phyloP scores from a whole-genome alignment of 2,888 invertebrate species.

The Anarsia innoxiella region DNA sequence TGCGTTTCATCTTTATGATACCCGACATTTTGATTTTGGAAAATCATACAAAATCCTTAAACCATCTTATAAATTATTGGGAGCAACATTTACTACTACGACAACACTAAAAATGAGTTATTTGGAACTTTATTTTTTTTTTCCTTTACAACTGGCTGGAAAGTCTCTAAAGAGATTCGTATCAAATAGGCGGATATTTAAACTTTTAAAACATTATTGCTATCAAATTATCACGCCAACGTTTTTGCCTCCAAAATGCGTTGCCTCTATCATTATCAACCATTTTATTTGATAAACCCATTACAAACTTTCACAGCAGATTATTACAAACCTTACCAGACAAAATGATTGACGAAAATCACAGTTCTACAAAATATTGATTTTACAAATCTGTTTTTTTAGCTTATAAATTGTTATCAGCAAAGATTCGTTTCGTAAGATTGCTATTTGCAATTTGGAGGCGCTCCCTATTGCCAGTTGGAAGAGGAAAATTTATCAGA shows the following conservation, averaged over 20 bases:
- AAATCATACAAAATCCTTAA: slow-evolving; percentile 44
- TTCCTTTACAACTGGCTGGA: background rate
- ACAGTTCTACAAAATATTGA: no score
- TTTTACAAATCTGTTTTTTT: background rate
- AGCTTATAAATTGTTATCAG: background rate
- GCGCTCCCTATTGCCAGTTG: slow-evolving; percentile 4
- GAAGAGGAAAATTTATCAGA: slow-evolving; percentile 24
- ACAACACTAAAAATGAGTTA: slow-evolving; percentile 49
- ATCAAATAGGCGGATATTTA: no score
- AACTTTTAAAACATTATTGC: no score
- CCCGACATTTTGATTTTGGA: slow-evolving; percentile 30
- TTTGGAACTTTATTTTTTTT: slow-evolving; percentile 1
- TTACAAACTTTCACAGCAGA: no score
- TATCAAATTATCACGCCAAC: background rate
- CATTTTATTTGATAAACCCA: no score
- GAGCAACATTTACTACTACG: slow-evolving; percentile 69
- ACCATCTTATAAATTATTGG: slow-evolving; percentile 67
- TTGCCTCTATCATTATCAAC: no score
- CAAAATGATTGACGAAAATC: no score
- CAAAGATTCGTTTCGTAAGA: no score
- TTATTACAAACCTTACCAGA: no score
- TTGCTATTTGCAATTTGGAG: no score
- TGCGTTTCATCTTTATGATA: background rate
- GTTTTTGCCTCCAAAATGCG: background rate
- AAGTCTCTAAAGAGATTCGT: no score